Percentiles rank a stretch among this genome's conserved stretches.
Conservation (phyloP, 2,888 invertebrate species). For the Drosophila testacea region DNA sequence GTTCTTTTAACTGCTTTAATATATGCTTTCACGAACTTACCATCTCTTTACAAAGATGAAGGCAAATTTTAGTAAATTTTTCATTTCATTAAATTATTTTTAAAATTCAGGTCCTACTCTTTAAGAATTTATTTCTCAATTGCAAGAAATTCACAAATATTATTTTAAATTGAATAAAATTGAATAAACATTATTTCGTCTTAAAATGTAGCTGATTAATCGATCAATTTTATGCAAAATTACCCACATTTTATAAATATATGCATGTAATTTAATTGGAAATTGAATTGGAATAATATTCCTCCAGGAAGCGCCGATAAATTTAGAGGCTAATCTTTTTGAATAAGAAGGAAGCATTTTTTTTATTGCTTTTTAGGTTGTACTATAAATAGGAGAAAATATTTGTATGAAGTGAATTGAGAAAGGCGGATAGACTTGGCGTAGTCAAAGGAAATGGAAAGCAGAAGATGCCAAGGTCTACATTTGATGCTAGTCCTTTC, state of each 20-base stretch:
- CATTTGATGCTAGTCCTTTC: slow-evolving; percentile 28
- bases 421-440: slow-evolving; percentile 1
- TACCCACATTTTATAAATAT: slow-evolving; percentile 22
- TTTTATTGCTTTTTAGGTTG: slow-evolving; percentile 20
- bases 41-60: too few relatives aligned
- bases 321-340: slow-evolving; percentile 32
- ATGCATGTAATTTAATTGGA: slow-evolving; percentile 53
- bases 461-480: slow-evolving; percentile 39
- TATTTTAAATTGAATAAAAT: slow-evolving; percentile 2
- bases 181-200: background rate
- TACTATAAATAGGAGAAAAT: slow-evolving; percentile 47
- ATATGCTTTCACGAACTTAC: background rate
- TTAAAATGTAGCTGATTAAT: background rate
- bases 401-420: slow-evolving; percentile 4
- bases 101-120: too few relatives aligned
- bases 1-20: background rate
- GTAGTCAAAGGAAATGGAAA: background rate
- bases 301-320: slow-evolving; percentile 20
- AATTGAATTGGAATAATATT: slow-evolving; percentile 57
- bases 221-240: slow-evolving; percentile 47
- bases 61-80: too few relatives aligned
- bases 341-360: background rate
- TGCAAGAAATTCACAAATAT: background rate
- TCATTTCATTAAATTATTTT: too few relatives aligned
- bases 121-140: background rate